These are phyloP conservation scores for Drosophila rhopaloa DNA, from an alignment of 1,140 invertebrate species.

Conservation along the genomic window DNA sequence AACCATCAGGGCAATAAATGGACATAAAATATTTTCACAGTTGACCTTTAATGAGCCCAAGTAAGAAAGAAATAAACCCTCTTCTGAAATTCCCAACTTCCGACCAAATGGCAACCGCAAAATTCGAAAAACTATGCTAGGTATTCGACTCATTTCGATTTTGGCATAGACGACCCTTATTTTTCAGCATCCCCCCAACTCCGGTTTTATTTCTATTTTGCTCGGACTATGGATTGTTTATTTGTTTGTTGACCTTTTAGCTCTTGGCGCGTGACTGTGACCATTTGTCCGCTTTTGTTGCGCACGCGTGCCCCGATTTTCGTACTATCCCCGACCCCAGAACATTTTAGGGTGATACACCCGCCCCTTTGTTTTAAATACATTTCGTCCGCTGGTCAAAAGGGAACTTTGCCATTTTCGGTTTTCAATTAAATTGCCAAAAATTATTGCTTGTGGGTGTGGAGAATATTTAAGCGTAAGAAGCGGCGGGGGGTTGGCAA, in stretches of 20 bases:
- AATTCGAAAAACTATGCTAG: constrained; percentile 23
- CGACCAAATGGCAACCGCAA: constrained; percentile 17
- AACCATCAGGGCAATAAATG: constrained; percentile 36
- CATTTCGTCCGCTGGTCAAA: constrained; percentile 3
- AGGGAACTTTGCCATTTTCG: constrained; percentile 19
- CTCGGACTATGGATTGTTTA: constrained; percentile 40
- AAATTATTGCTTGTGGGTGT: constrained; percentile 36
- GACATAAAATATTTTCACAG: constrained; percentile 44
- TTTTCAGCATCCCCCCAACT: neutral
- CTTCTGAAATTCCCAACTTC: neutral
- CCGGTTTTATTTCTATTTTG: constrained; percentile 14
- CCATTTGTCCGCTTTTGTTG: constrained; percentile 49
- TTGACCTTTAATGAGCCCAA: constrained; percentile 47
- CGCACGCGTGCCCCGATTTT: constrained; percentile 45
- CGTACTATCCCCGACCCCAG: too few species aligned
- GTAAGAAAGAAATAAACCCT: neutral
- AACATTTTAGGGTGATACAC: neutral
- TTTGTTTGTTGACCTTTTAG: constrained; percentile 56
- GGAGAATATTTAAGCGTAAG: neutral
- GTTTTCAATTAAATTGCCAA: constrained; percentile 60
- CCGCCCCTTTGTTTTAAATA: constrained; percentile 26
- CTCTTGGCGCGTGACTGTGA: constrained; percentile 57
- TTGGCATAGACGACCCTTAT: constrained; percentile 14
- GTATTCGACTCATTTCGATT: constrained; percentile 7
- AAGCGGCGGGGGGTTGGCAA: neutral